A percentile compares a stretch with the other conserved stretches of the same genome.
Conservation (phyloP, 2,888 invertebrate species). For the Pecten maximus region DNA sequence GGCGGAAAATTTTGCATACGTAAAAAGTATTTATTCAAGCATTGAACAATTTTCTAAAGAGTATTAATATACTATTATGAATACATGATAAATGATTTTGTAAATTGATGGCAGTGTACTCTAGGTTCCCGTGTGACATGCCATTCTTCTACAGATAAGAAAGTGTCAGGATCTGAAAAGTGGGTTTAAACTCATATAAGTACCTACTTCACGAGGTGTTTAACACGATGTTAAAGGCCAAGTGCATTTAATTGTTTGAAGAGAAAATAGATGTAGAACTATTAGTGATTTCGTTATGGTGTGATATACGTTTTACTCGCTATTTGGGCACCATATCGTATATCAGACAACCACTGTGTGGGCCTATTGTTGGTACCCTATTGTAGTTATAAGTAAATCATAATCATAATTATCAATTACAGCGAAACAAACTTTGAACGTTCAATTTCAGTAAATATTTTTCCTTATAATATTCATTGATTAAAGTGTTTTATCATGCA, state of each 20-base stretch:
- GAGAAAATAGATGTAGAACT: neutral
- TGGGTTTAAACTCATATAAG: slow-evolving; percentile 15
- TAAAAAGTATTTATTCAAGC: neutral
- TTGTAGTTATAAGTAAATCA: too few relatives aligned
- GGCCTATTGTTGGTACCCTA: neutral
- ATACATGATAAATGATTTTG: slow-evolving; percentile 9
- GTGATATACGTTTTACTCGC: neutral
- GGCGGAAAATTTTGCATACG: neutral
- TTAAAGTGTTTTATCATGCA: too few relatives aligned
- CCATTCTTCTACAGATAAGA: neutral
- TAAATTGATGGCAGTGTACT: slow-evolving; percentile 7
- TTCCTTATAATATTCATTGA: too few relatives aligned
- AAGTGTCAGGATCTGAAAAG: neutral
- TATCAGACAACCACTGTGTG: neutral
- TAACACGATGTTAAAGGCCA: neutral
- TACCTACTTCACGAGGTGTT: slow-evolving; percentile 2
- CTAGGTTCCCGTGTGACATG: neutral
- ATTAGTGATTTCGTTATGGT: neutral
- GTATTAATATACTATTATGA: slow-evolving; percentile 9
- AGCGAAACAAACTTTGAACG: too few relatives aligned
- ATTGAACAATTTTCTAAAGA: neutral
- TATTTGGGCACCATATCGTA: neutral
- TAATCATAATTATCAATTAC: too few relatives aligned
- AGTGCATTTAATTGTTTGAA: neutral
- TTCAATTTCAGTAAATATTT: too few relatives aligned